Evolutionary conservation across 2,888 invertebrate species (phyloP).

Genomic region (Pollenia labialis): DNA sequence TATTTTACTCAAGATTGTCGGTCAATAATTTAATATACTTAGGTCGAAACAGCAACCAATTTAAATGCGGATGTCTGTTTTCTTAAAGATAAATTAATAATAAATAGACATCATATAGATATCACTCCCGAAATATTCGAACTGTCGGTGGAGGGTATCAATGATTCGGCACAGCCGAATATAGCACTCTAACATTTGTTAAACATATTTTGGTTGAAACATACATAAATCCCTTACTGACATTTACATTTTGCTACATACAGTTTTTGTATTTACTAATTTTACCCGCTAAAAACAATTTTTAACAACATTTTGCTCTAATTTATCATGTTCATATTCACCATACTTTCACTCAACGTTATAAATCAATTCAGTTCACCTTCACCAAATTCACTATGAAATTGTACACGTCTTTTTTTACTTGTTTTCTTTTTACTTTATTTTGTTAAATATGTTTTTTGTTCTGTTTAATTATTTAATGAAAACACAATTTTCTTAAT

Average conservation of each 20-base stretch:
- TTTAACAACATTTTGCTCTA: constrained; percentile 18
- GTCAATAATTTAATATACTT: too few relatives aligned
- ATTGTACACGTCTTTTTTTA: constrained; percentile 15
- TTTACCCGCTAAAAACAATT: background rate
- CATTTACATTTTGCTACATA: constrained; percentile 2
- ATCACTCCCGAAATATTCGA: too few relatives aligned
- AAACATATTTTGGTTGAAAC: constrained; percentile 31
- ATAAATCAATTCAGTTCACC: constrained; percentile 44
- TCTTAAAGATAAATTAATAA: too few relatives aligned
- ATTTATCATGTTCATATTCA: constrained; percentile 26
- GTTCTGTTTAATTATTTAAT: background rate
- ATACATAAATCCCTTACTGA: constrained; percentile 26
- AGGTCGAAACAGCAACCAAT: too few relatives aligned
- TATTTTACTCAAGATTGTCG: too few relatives aligned
- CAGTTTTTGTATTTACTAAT: constrained; percentile 8
- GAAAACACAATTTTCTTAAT: constrained; percentile 1
- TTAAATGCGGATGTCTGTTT: too few relatives aligned
- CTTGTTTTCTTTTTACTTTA: constrained; percentile 1
- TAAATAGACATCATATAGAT: too few relatives aligned
- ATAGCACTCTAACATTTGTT: too few relatives aligned
- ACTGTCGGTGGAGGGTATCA: too few relatives aligned
- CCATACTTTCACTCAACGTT: constrained; percentile 30
- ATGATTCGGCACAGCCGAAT: too few relatives aligned
- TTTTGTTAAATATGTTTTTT: background rate
- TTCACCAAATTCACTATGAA: constrained; percentile 16